A percentile compares a stretch with the other conserved stretches of the same genome.
Evolutionary conservation across 2,113 vertebrate species (phyloP).

Genomic region (Catharus minimus): DNA sequence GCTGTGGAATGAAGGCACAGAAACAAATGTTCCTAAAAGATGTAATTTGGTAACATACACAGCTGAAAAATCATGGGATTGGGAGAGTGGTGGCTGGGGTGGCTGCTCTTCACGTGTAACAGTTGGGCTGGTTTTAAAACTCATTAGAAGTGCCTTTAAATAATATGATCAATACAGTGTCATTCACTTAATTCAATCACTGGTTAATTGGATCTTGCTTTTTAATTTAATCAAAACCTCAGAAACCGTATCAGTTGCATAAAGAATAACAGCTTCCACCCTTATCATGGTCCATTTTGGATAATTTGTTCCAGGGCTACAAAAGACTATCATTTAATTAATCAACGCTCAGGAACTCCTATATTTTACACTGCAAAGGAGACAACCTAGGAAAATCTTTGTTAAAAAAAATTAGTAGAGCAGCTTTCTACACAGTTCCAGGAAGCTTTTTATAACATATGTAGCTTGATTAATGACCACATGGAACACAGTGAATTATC

Average conservation of each 20-base stretch:
- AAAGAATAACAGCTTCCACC: conserved; percentile 17
- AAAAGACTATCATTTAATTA: conserved; percentile 47
- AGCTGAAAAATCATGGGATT: not conserved
- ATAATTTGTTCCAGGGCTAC: conserved; percentile 43
- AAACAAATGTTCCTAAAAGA: not conserved
- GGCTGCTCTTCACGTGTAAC: not conserved
- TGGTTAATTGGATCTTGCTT: conserved; percentile 49
- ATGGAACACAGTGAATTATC: not conserved
- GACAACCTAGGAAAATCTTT: not conserved
- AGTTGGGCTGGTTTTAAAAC: conserved; percentile 29
- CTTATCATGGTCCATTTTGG: conserved; percentile 45
- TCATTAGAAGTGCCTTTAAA: conserved; percentile 46
- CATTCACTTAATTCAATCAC: conserved; percentile 49
- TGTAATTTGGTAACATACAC: not conserved
- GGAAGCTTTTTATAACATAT: conserved; percentile 22
- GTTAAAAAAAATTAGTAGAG: not conserved
- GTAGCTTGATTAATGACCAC: conserved; percentile 13
- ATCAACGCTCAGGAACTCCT: not conserved
- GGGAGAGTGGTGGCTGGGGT: not conserved
- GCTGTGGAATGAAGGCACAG: not conserved
- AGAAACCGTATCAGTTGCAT: conserved; percentile 29
- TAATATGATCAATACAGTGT: conserved; percentile 54
- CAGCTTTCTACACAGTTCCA: not conserved
- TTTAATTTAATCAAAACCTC: conserved; percentile 59
- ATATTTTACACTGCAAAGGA: not conserved